Evolutionary conservation across 2,888 invertebrate genomes (phyloP), one percentile per base, ranked within the genome.

Genomic region (Saturnia pavonia): DNA sequence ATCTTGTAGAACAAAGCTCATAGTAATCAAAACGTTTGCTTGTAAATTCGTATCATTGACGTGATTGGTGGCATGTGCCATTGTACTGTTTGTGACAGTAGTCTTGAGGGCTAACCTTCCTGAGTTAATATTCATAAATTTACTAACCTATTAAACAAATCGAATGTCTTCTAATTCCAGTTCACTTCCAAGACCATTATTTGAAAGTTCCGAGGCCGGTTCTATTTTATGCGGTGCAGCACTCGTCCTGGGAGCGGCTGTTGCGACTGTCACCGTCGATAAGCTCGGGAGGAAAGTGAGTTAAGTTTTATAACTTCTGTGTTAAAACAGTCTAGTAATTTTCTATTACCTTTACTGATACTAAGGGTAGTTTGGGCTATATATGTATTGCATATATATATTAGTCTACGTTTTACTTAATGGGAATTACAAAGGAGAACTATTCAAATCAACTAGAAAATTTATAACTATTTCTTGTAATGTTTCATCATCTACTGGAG

Each of bases 181-280:
- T 7, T 88, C 88, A 12, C 71, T 79, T 9, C 88, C 90, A 0
- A 85, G 90, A 0, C 71, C 82, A 0, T 72, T 89, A 1, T 85
- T 89, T 34, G 90, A 90, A 16, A 74, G 85, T 1, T 90, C 91
- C 0, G 92, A 92, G 76, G 88, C 91, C 1, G 94, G 92, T 0
- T 90, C 93, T 0, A 81, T 94, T 75, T 73, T 92, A 54, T 94
- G 93, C 54, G 93, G 93, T 0, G 82, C 87, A 0, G 92, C 93
- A 0, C 74, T 94, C 12, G 92, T 94, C 0, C 76, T 94, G 0
- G 94, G 94, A 7, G 94, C 94, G 0, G 91, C 91, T 0, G 88
- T 91, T 0, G 92, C 94, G 0, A 88, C 86, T 0, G 75, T 87
- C 1, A 88, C 90, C 0, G 90, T 93, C 0, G 94, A 94, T 70